Percentiles rank a stretch among this genome's conserved stretches.
phyloP scores from a whole-genome alignment of 2,113 vertebrate species.

The Regulus satrapa region DNA sequence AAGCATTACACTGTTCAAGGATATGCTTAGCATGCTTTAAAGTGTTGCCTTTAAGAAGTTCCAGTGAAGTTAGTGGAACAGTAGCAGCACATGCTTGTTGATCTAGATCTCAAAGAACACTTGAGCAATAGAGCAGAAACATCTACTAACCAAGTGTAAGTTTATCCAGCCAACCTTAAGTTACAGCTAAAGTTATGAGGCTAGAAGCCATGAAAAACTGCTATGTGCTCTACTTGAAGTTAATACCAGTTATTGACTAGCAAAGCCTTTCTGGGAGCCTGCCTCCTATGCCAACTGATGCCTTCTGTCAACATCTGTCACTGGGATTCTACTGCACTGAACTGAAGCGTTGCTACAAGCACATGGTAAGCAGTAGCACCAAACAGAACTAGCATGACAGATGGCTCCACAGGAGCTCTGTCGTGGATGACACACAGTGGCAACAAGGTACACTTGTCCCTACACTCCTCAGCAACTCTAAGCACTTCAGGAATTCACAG shows the following conservation, averaged over 20 bases:
- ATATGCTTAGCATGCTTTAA: constrained; percentile 29
- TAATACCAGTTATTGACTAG: background rate
- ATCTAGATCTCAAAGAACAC: constrained; percentile 47
- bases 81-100: constrained; percentile 47
- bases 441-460: background rate
- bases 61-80: constrained; percentile 43
- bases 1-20: background rate
- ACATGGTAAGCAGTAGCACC: background rate
- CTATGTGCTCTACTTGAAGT: background rate
- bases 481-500: background rate
- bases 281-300: background rate
- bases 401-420: background rate
- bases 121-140: constrained; percentile 60
- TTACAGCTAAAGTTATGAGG: background rate
- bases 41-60: constrained; percentile 5
- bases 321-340: background rate
- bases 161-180: background rate
- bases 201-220: background rate
- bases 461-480: background rate
- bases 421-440: background rate
- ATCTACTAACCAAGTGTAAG: background rate
- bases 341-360: background rate
- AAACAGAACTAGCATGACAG: background rate
- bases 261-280: background rate
- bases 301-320: background rate